phyloP scores from a whole-genome alignment of 2,888 invertebrate species.

The Muschampia plurimacula region DNA sequence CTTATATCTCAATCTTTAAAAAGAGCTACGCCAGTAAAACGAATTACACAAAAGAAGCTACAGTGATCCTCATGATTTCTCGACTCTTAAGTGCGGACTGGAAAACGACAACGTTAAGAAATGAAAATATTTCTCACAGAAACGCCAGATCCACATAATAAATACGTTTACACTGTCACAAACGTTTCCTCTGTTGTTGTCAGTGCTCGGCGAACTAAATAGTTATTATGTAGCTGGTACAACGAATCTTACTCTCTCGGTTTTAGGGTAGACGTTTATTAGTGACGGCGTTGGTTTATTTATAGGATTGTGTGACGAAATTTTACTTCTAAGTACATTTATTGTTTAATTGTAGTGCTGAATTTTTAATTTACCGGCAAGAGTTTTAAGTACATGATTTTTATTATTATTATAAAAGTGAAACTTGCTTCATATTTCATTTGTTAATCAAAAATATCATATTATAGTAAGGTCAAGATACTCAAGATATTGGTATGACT shows the following conservation, averaged over 20 bases:
- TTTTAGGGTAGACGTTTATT: conserved; percentile 24
- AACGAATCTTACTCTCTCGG: not conserved
- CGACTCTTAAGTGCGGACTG: conserved; percentile 28
- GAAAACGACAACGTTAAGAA: conserved; percentile 34
- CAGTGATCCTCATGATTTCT: conserved; percentile 27
- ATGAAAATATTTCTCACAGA: conserved; percentile 41
- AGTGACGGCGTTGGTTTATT: not conserved
- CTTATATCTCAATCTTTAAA: not conserved
- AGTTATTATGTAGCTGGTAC: conserved; percentile 42
- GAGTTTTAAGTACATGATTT: no score
- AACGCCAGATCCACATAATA: conserved; percentile 41
- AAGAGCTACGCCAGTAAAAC: conserved; percentile 22
- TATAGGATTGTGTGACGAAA: not conserved
- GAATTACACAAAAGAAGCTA: conserved; percentile 19
- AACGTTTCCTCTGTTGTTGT: conserved; percentile 43
- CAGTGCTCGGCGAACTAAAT: conserved; percentile 44
- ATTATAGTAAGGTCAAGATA: no score
- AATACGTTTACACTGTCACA: conserved; percentile 44
- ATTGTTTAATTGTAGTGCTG: not conserved
- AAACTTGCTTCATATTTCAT: no score
- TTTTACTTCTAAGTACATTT: not conserved
- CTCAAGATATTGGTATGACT: no score
- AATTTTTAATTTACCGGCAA: no score
- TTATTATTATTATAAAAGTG: no score
- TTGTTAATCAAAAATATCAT: no score